phyloP scores from a whole-genome alignment of 2,113 vertebrate species.

The Oreocharis arfaki region DNA sequence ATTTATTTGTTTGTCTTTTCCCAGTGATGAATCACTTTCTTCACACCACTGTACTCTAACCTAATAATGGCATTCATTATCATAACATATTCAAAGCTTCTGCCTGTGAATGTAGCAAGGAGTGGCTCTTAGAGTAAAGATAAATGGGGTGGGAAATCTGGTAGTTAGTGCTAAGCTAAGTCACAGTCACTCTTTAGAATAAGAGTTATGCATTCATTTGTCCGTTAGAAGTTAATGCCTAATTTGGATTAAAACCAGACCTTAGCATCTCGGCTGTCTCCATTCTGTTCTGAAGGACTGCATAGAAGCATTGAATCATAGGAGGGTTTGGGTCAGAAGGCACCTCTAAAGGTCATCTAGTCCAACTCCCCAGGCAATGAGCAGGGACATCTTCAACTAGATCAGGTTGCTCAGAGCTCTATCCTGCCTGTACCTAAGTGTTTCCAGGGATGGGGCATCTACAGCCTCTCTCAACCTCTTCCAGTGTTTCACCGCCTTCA shows the following conservation, averaged over 20 bases:
- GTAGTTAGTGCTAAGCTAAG: background rate
- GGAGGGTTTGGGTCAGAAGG: background rate
- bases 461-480: background rate
- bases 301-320: background rate
- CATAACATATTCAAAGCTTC: constrained; percentile 48
- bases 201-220: background rate
- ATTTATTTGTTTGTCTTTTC: background rate
- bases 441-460: background rate
- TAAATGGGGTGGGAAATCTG: constrained; percentile 28
- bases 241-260: background rate
- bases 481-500: background rate
- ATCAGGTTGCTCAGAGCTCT: background rate
- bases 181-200: background rate
- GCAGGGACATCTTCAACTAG: background rate
- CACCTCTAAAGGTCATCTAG: background rate
- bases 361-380: background rate
- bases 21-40: constrained; percentile 67
- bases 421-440: background rate
- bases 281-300: background rate
- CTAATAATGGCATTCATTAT: constrained; percentile 53
- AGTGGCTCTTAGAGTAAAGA: constrained; percentile 30
- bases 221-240: background rate
- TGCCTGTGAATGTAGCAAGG: constrained; percentile 15
- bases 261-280: background rate
- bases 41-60: constrained; percentile 54